These are phyloP conservation scores for Himalopsyche anomala DNA, from an alignment of 2,888 invertebrate species.

Conservation along the genomic window DNA sequence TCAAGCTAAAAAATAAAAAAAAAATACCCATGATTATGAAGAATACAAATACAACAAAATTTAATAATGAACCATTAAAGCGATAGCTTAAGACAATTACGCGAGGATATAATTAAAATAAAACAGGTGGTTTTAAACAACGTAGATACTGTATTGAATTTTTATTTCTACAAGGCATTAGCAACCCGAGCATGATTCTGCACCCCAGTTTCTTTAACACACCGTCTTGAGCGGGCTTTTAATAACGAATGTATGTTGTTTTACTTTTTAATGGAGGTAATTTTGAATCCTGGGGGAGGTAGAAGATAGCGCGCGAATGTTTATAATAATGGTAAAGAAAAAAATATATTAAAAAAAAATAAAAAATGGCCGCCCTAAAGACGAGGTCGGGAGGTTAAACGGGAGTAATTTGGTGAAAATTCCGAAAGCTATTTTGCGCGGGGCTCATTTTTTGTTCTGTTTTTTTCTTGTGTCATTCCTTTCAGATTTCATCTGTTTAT, in stretches of 20 bases:
- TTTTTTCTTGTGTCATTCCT: constrained; percentile 47
- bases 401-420: constrained; percentile 43
- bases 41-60: constrained; percentile 17
- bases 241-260: constrained; percentile 58
- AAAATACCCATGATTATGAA: neutral
- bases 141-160: constrained; percentile 8
- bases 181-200: constrained; percentile 9
- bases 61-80: constrained; percentile 8
- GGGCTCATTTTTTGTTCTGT: constrained; percentile 46
- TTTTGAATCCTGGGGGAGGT: constrained; percentile 54
- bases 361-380: constrained; percentile 45
- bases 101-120: constrained; percentile 11
- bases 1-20: neutral
- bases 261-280: constrained; percentile 55
- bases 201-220: neutral
- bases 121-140: constrained; percentile 42
- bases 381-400: constrained; percentile 38
- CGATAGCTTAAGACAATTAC: neutral
- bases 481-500: constrained; percentile 57
- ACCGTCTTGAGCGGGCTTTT: constrained; percentile 49
- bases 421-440: constrained; percentile 35
- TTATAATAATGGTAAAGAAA: constrained; percentile 51
- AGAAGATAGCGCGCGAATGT: constrained; percentile 52
- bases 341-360: constrained; percentile 55
- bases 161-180: constrained; percentile 19